Evolutionary conservation across 2,113 vertebrate species (phyloP), one percentile per base, ranked within the genome.

Genomic region (Microcebus griseorufus): DNA sequence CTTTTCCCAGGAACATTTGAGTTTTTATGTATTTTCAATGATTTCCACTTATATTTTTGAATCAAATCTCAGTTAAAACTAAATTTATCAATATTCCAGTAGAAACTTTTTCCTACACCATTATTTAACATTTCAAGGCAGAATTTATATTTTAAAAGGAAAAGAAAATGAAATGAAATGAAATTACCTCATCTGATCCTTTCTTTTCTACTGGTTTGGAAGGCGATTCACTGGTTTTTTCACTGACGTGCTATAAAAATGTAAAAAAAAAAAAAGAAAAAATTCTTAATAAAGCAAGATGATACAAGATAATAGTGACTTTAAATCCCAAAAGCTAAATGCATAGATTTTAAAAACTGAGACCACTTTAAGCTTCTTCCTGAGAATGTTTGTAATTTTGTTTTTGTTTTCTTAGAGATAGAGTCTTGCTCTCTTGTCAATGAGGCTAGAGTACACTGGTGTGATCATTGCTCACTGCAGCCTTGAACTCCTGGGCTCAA

Each of bases 111-210:
- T 79, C 20, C 0, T 81, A 42, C 17, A 37, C 80, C 53, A 29
- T 92, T 89, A 64, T 83, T 93, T 94, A 32, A 58, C 51, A 48
- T 64, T 93, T 91, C 64, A 97, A 67, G 14, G 55, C 1, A 91
- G n/a, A 94, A 83, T 32, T 96, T n/a, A 72, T 9, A 84, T 48
- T 67, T 88, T 73, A 85, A 88, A 97, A 92, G 22, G 34, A 96
- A 69, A 22, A 78, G 72, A 78, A 90, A 96, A 93, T n/a, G 55
- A 93, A 92, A 93, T 16, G 51, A 53, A 53, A 55, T 55, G 55
- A 70, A 95, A 78, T 98, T 98, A 99, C 98, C 98, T 99, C 98
- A 87, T 18, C 89, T 45, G 94, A 92, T 80, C 51, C 69, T 94
- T 97, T 98, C 34, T 98, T 98, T 93, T 98, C 98, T 98, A 29